Conservation (phyloP, 92 coral and sea anemone species). For the Porites rus region DNA sequence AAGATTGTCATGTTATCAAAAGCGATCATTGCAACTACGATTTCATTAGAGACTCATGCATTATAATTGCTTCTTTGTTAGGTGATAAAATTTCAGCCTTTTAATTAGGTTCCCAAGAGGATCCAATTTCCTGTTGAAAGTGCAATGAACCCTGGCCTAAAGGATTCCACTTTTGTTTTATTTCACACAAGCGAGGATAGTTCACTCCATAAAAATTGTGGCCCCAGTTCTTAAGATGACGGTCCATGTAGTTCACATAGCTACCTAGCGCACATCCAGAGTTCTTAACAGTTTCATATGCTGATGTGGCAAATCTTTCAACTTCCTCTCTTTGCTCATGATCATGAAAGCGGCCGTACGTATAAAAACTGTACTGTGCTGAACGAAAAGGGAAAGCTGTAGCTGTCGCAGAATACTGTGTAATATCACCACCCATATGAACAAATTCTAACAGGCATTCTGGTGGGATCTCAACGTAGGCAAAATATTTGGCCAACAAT, state of each 20-base stretch:
- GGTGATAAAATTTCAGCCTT: not conserved
- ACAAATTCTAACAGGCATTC: constrained; percentile 87
- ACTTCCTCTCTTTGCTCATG: constrained; percentile 62
- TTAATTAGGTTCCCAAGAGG: constrained; percentile 78
- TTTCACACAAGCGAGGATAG: constrained; percentile 74
- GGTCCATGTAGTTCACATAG: constrained; percentile 86
- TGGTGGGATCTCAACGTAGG: constrained; percentile 65
- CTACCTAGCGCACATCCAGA: constrained; percentile 84
- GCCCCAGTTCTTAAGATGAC: constrained; percentile 80
- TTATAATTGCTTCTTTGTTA: no score
- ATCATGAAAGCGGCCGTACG: constrained; percentile 79
- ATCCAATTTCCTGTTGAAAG: constrained; percentile 91
- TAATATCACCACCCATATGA: constrained; percentile 90
- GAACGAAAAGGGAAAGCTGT: constrained; percentile 53
- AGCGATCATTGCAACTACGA: no score
- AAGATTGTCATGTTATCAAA: no score
- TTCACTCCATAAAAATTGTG: constrained; percentile 77
- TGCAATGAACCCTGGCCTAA: constrained; percentile 80
- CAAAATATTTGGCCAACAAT: constrained; percentile 72
- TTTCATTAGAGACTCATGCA: no score
- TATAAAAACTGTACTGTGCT: constrained; percentile 59
- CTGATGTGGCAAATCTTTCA: constrained; percentile 73
- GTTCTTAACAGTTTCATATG: constrained; percentile 68
- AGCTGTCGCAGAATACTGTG: constrained; percentile 62
- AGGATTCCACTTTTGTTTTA: constrained; percentile 85